phyloP scores from a whole-genome alignment of 2,888 invertebrate genomes.

The Cephus pulcher region DNA sequence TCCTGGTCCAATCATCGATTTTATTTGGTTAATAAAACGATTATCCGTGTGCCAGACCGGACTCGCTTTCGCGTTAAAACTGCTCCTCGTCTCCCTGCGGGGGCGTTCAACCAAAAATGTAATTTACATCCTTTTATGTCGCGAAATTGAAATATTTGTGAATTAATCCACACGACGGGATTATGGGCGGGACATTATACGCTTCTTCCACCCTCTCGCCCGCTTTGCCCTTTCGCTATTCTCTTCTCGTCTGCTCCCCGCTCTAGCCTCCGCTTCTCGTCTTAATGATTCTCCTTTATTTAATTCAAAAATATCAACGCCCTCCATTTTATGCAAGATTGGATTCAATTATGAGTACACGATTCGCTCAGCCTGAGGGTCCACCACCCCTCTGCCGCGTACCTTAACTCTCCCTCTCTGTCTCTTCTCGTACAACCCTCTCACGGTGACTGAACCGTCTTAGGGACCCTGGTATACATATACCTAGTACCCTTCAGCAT shows the following conservation, averaged over 20 bases:
- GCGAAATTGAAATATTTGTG: conserved; percentile 66
- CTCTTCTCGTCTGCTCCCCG: conserved; percentile 21
- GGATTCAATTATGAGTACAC: conserved; percentile 41
- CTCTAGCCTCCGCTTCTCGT: conserved; percentile 27
- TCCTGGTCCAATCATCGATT: conserved; percentile 63
- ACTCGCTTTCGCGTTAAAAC: conserved; percentile 34
- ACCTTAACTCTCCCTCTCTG: neutral
- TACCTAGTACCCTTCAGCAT: neutral
- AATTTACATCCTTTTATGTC: conserved; percentile 66
- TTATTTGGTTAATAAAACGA: conserved; percentile 67
- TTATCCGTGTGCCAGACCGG: conserved; percentile 44
- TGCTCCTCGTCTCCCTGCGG: conserved; percentile 29
- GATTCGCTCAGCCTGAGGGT: conserved; percentile 1
- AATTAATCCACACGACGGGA: conserved; percentile 62
- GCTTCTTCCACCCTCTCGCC: conserved; percentile 29
- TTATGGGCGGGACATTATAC: conserved; percentile 56
- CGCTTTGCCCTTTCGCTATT: neutral
- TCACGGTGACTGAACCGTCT: neutral
- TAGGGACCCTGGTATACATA: neutral
- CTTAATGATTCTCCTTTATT: conserved; percentile 51
- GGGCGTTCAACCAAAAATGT: conserved; percentile 65
- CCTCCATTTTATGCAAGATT: conserved; percentile 49
- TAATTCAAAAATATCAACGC: conserved; percentile 50
- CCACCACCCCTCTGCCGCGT: neutral
- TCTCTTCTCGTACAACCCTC: conserved; percentile 3